Percentiles rank a stretch among this genome's conserved stretches.
phyloP scores from a whole-genome alignment of 2,797 vertebrate genomes.

The Danio aesculapii region DNA sequence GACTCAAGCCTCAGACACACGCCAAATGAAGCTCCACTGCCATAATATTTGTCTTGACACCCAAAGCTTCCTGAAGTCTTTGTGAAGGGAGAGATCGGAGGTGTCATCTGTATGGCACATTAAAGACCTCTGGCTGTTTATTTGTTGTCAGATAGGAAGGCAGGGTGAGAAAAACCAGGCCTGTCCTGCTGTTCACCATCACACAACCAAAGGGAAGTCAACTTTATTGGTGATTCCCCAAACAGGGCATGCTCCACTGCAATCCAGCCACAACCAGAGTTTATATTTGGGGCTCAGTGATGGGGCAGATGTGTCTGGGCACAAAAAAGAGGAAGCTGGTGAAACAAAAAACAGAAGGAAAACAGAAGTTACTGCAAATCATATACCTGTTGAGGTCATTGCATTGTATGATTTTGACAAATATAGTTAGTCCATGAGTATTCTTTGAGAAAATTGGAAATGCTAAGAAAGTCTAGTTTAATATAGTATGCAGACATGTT shows the following conservation, averaged over 20 bases:
- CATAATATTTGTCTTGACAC: constrained; percentile 71
- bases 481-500: too few species aligned
- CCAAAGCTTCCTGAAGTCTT: constrained; percentile 65
- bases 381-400: too few species aligned
- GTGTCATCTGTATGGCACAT: constrained; percentile 59
- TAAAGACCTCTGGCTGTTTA: constrained; percentile 65
- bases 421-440: too few species aligned
- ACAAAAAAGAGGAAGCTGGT: background rate
- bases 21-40: constrained; percentile 65
- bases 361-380: background rate
- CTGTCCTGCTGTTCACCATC: constrained; percentile 58
- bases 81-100: constrained; percentile 52
- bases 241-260: background rate
- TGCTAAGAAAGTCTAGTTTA: too few species aligned
- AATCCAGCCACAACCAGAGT: constrained; percentile 1
- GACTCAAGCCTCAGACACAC: constrained; percentile 34
- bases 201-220: constrained; percentile 56
- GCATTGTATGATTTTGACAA: too few species aligned
- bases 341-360: too few species aligned
- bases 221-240: constrained; percentile 47
- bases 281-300: background rate
- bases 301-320: constrained; percentile 13
- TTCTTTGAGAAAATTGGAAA: too few species aligned
- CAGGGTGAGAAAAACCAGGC: constrained; percentile 59
- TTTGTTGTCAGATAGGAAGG: constrained; percentile 63